Evolutionary conservation across 2,797 vertebrate genomes (phyloP), one percentile per base, ranked within the genome.

Genomic region (Austrolebias charrua): DNA sequence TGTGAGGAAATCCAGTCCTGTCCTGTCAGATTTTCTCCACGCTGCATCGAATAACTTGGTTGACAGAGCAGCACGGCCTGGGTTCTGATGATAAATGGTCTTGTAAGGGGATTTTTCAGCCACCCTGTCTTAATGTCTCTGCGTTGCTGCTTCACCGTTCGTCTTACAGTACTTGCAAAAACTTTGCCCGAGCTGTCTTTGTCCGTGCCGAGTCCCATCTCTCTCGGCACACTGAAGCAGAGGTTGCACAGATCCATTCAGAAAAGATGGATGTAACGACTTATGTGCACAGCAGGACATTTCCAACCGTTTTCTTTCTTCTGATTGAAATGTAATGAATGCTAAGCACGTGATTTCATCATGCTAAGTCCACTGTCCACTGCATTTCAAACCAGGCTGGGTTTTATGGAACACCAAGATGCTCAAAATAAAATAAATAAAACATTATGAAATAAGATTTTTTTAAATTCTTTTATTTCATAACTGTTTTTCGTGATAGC

Each of bases 341-440:
- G 70, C 81, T 57, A 81, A 88, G 68, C 64, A 68, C 60, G 56
- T 56, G 44, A 60, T 72, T 50, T 64, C 71, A 81, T 82, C 61
- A 31, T 33, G 63, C 53, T 50, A 71, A 66, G 10, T 4, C 38
- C 12, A n/a, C n/a, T n/a, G n/a, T n/a, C n/a, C n/a, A 40, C 13
- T 40, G 10, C 13, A 12, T 40, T 40, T 11, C 12, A 13, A 13
- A 13, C 38, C 38, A 40, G 11, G 38, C 38, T 33, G 24, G 24
- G 24, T 24, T 24, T 24, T 24, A 24, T 24, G 24, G 24, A 24
- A 24, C 24, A 24, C 24, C 24, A 24, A 24, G 24, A 24, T 24
- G 24, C 24, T 24, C 24, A 24, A 24, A 24, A 24, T n/a, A 2
- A 24, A 24, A 24, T 24, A 24, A 24, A 24, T 24, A 24, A 24